A percentile compares a stretch with the other conserved stretches of the same genome.
phyloP scores from a whole-genome alignment of 1,140 invertebrate genomes.

The Ceratina japonica region DNA sequence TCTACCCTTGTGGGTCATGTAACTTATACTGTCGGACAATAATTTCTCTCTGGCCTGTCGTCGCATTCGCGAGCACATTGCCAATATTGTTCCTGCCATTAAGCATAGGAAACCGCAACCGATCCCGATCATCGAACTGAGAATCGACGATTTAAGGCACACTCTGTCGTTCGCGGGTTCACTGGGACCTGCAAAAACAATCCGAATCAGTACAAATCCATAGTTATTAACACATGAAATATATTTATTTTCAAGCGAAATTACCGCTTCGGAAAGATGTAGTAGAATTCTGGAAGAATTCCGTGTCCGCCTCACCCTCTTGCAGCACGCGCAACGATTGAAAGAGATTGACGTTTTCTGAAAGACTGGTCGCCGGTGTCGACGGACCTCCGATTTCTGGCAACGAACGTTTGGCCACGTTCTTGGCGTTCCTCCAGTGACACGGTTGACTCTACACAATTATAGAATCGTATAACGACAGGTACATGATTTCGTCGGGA shows the following conservation, averaged over 20 bases:
- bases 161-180: conserved; percentile 80
- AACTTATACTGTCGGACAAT: conserved; percentile 81
- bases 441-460: conserved; percentile 91
- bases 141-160: conserved; percentile 87
- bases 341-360: conserved; percentile 93
- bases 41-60: conserved; percentile 80
- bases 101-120: conserved; percentile 85
- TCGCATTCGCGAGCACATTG: conserved; percentile 86
- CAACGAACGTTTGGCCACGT: conserved; percentile 84
- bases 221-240: neutral
- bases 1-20: conserved; percentile 86
- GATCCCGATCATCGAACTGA: conserved; percentile 86
- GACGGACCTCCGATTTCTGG: conserved; percentile 75
- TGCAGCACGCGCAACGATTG: conserved; percentile 92
- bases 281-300: conserved; percentile 78
- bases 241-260: conserved; percentile 27
- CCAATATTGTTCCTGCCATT: conserved; percentile 84
- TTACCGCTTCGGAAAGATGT: conserved; percentile 69
- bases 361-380: conserved; percentile 80
- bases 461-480: neutral
- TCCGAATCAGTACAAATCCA: conserved; percentile 18
- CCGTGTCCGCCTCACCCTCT: conserved; percentile 88
- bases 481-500: neutral
- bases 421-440: conserved; percentile 94
- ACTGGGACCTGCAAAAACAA: conserved; percentile 48